phyloP scores from a whole-genome alignment of 2,113 vertebrate species.

The Pterocles orientalis region DNA sequence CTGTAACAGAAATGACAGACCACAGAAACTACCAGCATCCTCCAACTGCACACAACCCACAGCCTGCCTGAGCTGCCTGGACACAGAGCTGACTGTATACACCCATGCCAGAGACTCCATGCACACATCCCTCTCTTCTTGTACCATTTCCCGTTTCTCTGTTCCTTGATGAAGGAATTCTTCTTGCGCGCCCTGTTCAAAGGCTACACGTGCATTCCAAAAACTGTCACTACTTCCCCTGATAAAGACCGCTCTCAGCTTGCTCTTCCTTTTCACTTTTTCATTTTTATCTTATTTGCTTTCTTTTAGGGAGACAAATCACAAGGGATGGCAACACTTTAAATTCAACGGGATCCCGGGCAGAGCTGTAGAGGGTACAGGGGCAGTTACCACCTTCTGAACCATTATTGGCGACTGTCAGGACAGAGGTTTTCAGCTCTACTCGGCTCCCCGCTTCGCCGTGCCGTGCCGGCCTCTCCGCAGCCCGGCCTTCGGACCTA shows the following conservation, averaged over 20 bases:
- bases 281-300: not conserved
- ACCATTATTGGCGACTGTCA: no score
- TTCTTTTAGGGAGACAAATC: not conserved
- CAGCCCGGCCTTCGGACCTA: conserved; percentile 65
- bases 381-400: not conserved
- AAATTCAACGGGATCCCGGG: not conserved
- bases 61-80: not conserved
- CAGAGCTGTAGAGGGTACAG: not conserved
- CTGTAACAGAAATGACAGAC: not conserved
- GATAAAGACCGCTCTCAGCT: not conserved
- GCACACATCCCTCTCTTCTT: not conserved
- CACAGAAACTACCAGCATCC: not conserved
- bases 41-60: not conserved
- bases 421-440: not conserved
- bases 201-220: not conserved
- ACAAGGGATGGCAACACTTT: not conserved
- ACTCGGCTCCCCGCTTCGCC: not conserved
- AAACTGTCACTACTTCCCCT: not conserved
- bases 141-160: not conserved
- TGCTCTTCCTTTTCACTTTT: fast-evolving
- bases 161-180: not conserved
- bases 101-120: not conserved
- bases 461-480: no score
- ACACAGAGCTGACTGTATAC: not conserved
- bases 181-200: not conserved